Evolutionary conservation across 2,797 vertebrate genomes (phyloP).

Genomic region (Neoniphon sammara): DNA sequence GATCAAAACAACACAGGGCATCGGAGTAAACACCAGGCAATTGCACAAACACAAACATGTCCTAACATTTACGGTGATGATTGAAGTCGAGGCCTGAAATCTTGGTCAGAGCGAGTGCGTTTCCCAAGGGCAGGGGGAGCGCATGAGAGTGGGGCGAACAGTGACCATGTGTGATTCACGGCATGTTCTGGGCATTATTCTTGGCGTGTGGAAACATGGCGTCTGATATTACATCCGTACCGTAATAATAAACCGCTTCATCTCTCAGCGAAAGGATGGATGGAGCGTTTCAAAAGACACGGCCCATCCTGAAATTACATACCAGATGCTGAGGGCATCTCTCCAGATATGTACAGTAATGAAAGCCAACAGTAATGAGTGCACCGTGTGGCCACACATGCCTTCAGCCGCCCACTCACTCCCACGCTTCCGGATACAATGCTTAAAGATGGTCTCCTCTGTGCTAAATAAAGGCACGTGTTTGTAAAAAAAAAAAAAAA

Average conservation of each 20-base stretch:
- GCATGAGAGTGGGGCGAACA: conserved; percentile 34
- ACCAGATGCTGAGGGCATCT: conserved; percentile 72
- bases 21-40: conserved; percentile 60
- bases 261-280: conserved; percentile 64
- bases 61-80: conserved; percentile 76
- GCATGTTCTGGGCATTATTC: conserved; percentile 75
- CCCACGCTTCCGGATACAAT: conserved; percentile 1
- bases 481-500: background rate
- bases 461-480: conserved; percentile 9
- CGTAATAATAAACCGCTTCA: conserved; percentile 82
- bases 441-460: conserved; percentile 1
- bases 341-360: conserved; percentile 66
- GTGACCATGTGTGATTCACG: conserved; percentile 62
- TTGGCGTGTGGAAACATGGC: conserved; percentile 70
- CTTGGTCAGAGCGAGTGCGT: conserved; percentile 33
- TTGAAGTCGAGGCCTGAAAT: conserved; percentile 57
- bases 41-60: conserved; percentile 78
- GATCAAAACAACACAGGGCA: conserved; percentile 70
- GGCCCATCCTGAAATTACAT: conserved; percentile 79
- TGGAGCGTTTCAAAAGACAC: conserved; percentile 65
- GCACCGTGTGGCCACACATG: conserved; percentile 7
- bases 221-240: conserved; percentile 79
- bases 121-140: conserved; percentile 53
- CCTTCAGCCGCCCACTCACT: background rate
- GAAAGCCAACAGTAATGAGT: conserved; percentile 54